Evolutionary conservation across 2,888 invertebrate species (phyloP).

Genomic region (Lycaena phlaeas): DNA sequence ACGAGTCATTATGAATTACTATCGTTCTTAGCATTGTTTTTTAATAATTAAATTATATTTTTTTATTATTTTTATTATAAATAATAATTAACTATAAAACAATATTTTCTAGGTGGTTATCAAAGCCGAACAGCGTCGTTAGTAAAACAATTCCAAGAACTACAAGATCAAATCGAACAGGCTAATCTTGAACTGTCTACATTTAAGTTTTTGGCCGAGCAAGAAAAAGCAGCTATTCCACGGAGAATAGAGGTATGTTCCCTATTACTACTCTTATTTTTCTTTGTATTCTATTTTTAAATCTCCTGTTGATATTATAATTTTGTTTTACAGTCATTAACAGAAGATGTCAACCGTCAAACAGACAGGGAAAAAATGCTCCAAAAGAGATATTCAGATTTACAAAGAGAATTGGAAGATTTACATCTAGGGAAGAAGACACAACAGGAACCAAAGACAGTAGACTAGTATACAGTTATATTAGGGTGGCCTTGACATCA

Average conservation of each 20-base stretch:
- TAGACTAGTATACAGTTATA: slow-evolving; percentile 8
- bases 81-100: too few relatives aligned
- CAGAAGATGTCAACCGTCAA: slow-evolving; percentile 94
- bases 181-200: slow-evolving; percentile 91
- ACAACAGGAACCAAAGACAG: slow-evolving; percentile 11
- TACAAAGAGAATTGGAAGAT: slow-evolving; percentile 76
- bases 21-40: too few relatives aligned
- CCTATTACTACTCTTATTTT: neutral
- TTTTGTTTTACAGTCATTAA: slow-evolving; percentile 76
- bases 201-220: slow-evolving; percentile 89
- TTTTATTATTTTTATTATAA: too few relatives aligned
- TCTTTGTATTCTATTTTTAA: neutral
- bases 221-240: slow-evolving; percentile 92
- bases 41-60: neutral
- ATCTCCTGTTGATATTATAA: neutral
- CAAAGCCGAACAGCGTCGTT: slow-evolving; percentile 82
- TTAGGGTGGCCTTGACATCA: neutral
- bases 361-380: slow-evolving; percentile 91
- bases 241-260: slow-evolving; percentile 83
- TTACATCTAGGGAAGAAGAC: slow-evolving; percentile 40
- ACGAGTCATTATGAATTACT: too few relatives aligned
- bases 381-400: slow-evolving; percentile 85
- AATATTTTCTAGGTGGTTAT: slow-evolving; percentile 63
- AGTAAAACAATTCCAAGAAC: slow-evolving; percentile 88
- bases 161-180: slow-evolving; percentile 93